Conservation (phyloP, 2,113 vertebrate genomes). For the Tenrec ecaudatus region DNA sequence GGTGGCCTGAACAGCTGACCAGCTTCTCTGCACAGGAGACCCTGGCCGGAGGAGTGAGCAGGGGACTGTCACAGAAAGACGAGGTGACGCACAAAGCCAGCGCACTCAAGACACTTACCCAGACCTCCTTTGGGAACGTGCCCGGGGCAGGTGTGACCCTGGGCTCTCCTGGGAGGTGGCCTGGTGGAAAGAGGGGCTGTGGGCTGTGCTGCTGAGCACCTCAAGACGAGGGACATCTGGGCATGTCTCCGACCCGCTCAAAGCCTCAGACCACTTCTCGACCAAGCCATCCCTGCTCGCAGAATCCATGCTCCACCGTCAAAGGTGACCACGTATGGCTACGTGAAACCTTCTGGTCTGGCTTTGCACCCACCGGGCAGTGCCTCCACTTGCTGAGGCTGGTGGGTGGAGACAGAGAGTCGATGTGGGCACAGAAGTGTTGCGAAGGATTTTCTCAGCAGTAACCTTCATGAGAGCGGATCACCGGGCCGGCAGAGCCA, state of each 20-base stretch:
- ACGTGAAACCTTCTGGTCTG: background rate
- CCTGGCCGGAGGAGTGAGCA: conserved; percentile 66
- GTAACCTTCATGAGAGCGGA: background rate
- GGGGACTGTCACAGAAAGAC: conserved; percentile 72
- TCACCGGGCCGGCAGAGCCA: background rate
- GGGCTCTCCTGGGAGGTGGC: background rate
- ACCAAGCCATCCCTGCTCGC: background rate
- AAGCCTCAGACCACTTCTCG: background rate
- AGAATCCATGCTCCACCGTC: background rate
- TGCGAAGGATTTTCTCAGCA: background rate
- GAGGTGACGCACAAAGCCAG: conserved; percentile 52
- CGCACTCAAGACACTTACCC: conserved; percentile 50
- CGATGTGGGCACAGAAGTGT: background rate
- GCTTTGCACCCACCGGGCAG: background rate
- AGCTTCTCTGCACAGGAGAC: conserved; percentile 80
- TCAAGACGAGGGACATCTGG: background rate
- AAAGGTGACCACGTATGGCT: background rate
- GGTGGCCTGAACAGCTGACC: conserved; percentile 80
- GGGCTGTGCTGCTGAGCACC: background rate
- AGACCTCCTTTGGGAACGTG: conserved; percentile 44
- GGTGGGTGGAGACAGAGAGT: background rate
- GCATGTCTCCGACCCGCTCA: background rate
- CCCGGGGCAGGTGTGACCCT: background rate
- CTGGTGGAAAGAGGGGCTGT: background rate
- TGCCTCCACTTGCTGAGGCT: background rate